Base-by-base conservation (phyloP, 2,888 invertebrate species). In the Byasa hedistus region DNA sequence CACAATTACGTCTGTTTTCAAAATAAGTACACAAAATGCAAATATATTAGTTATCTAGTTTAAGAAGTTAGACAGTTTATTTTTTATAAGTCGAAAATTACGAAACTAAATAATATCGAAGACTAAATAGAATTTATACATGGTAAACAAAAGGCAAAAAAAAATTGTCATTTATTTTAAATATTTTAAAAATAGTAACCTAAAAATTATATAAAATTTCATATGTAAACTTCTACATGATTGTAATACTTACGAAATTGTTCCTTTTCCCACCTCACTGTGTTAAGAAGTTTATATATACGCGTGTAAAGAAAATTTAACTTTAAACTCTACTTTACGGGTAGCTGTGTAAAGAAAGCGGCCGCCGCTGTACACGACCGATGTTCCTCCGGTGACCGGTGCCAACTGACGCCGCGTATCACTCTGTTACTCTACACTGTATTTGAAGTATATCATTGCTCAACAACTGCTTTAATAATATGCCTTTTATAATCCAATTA, bases 391-490 rank as follows among this genome's bases (percentile, higher is more conserved):
- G 39, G 36, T 44, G 44, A 44, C 44, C 44, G 44, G 8, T 21
- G 19, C 52, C 21, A 10, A 52, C 52, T 52, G 52, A 52, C 52
- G 52, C 52, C 52, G 52, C 52, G n/a, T 52, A 19, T 52, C 21
- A 52, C 55, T 55, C 24, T 23, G 24, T 55, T 55, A 23, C 55
- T 19, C 55, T 19, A 44, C 44, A 19, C 12, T 44, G 44, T 44
- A 52, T n/a, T 21, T 21, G 21, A 21, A 52, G 52, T 22, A 52
- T 21, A 32, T 22, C n/a, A 8, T 52, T 52, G 52, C 52, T 52
- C 21, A 52, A 52, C 21, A n/a, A 21, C 52, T 22, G 21, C 52
- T 44, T 55, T 55, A 55, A 24, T 24, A 17, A 19, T 24, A 52
- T 52, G 15, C 21, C 52, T 52, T 21, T 52, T 52, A 21, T 52